Conservation (phyloP, 2,888 invertebrate genomes). For the Meghimatium bilineatum region DNA sequence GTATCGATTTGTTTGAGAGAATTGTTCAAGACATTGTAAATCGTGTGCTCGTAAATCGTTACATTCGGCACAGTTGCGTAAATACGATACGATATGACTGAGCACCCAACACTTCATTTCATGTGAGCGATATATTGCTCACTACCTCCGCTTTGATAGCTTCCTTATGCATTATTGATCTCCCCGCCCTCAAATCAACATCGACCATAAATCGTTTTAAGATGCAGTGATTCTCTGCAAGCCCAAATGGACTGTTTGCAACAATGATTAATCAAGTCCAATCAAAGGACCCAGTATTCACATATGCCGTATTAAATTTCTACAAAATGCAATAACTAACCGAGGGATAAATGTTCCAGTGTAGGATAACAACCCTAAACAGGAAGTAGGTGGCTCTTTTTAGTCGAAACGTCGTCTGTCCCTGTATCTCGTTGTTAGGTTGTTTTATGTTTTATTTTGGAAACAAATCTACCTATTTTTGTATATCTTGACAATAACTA, state of each 20-base stretch:
- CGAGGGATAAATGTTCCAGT: no score
- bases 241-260: not conserved
- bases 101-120: not conserved
- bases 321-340: not conserved
- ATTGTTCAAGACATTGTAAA: not conserved
- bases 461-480: no score
- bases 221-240: not conserved
- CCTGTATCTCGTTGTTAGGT: no score
- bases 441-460: no score
- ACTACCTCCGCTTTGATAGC: not conserved
- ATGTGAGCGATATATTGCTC: not conserved
- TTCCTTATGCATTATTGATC: not conserved
- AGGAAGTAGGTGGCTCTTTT: no score
- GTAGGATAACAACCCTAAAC: no score
- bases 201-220: conserved; percentile 17
- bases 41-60: not conserved
- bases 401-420: no score
- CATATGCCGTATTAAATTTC: no score
- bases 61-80: not conserved
- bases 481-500: no score
- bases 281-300: not conserved
- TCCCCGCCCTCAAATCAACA: not conserved
- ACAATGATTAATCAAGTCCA: not conserved
- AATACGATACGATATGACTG: not conserved
- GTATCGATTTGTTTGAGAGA: not conserved